A percentile compares a stretch with the other conserved stretches of the same genome.
These are phyloP conservation scores for Notodonta ziczac DNA, from an alignment of 2,888 invertebrate species.

Conservation along the genomic window DNA sequence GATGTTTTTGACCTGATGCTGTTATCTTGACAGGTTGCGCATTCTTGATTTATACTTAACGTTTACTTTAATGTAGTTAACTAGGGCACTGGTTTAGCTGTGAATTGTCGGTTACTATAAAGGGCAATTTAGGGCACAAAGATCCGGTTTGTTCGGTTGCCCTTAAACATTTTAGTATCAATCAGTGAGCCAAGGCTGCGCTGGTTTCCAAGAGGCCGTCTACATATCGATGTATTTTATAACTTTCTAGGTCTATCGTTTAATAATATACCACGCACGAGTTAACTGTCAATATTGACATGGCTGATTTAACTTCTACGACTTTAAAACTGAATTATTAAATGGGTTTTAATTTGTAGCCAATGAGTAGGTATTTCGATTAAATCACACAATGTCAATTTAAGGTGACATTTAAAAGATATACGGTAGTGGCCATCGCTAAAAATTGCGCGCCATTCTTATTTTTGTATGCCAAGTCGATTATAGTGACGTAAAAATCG, in stretches of 20 bases:
- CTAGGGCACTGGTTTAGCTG: slow-evolving; percentile 56
- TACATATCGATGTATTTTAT: not conserved
- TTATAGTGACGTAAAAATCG: not conserved
- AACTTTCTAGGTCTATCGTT: not conserved
- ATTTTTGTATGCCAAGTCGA: not conserved
- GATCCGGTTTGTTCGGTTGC: slow-evolving; percentile 71
- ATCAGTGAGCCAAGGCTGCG: slow-evolving; percentile 65
- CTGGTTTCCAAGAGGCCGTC: slow-evolving; percentile 45
- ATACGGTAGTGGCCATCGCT: not conserved
- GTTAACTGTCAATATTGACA: no score
- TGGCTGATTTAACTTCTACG: not conserved
- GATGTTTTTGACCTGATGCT: slow-evolving; percentile 60
- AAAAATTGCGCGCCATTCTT: not conserved
- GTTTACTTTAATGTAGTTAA: slow-evolving; percentile 53
- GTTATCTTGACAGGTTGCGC: slow-evolving; percentile 61
- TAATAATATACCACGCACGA: not conserved
- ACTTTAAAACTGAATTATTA: slow-evolving; percentile 7
- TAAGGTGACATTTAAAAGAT: not conserved
- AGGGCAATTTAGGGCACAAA: slow-evolving; percentile 67
- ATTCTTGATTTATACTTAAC: slow-evolving; percentile 49
- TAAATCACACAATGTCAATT: not conserved
- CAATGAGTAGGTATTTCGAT: not conserved
- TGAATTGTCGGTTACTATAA: slow-evolving; percentile 65
- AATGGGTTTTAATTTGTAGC: not conserved
- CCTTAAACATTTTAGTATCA: slow-evolving; percentile 69